Evolutionary conservation across 2,888 invertebrate genomes (phyloP).

Genomic region (Achlya flavicornis): DNA sequence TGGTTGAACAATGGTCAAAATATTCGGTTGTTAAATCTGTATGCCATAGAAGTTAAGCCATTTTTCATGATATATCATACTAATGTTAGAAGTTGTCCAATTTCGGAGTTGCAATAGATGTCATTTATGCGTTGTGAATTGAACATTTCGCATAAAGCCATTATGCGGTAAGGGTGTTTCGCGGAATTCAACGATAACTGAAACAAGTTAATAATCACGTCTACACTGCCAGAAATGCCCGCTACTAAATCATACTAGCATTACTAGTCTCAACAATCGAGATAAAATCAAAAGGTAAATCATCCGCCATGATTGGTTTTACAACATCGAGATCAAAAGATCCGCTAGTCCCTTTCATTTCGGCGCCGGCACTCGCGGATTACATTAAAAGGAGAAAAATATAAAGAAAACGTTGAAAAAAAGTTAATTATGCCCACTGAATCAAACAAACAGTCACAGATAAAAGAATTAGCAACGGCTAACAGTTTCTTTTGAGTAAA

Average conservation of each 20-base stretch:
- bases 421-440: constrained; percentile 54
- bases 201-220: neutral
- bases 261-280: constrained; percentile 22
- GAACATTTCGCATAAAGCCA: neutral
- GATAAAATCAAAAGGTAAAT: constrained; percentile 54
- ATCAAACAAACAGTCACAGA: constrained; percentile 29
- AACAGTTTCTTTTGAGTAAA: constrained; percentile 11
- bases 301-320: constrained; percentile 60
- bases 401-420: constrained; percentile 38
- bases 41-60: too few relatives aligned
- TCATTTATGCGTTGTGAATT: neutral
- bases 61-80: too few relatives aligned
- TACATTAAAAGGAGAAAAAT: constrained; percentile 52
- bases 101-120: neutral
- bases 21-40: too few relatives aligned
- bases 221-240: neutral
- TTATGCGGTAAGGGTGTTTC: neutral
- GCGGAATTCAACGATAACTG: neutral
- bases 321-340: constrained; percentile 59
- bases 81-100: too few relatives aligned
- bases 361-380: constrained; percentile 50
- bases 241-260: constrained; percentile 25
- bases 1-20: too few relatives aligned
- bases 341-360: constrained; percentile 54
- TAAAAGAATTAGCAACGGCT: constrained; percentile 29